Evolutionary conservation across 2,113 vertebrate genomes (phyloP), one percentile per base, ranked within the genome.

Genomic region (Copsychus sechellarum): DNA sequence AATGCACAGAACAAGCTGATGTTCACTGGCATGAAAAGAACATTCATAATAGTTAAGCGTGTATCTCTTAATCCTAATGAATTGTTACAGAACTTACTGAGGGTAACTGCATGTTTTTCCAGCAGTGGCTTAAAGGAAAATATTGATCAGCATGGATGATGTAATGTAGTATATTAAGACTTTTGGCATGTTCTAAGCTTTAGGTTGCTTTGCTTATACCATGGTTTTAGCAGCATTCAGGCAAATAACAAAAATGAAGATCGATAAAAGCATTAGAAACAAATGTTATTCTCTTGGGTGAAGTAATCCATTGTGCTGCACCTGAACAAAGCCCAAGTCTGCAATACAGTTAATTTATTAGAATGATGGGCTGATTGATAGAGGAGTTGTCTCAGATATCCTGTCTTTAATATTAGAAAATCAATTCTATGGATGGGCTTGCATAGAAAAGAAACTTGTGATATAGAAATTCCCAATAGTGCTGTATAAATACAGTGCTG

Each of bases 201-300:
- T 83, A 54, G 54, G 14, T 38, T 87, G 20, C 50, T 94, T 94
- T 91, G 73, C 76, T 85, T 88, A 40, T 87, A 61, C 36, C 38
- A 17, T 31, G 77, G 50, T 45, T 91, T 95, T 91, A 76, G 71
- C 84, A 86, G 66, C 64, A 86, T 79, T 96, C 66, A 54, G 71
- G 92, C 92, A 96, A 96, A 95, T 85, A 95, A 95, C 62, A 70
- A 62, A 70, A 91, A 81, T 67, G 14, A 69, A 89, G 73, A 96
- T 98, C 96, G 86, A 97, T 97, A 95, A 90, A 94, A 95, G 62
- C 73, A 83, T 92, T 91, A 94, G 90, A 92, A 97, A 97, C 93
- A 95, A 97, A 95, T 71, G 70, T 90, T 54, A 78, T 42, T 96
- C 78, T 50, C 88, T 56, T 82, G 80, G 74, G 89, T 69, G 54